Evolutionary conservation across 30 jellyfish, hydroid and myxozoan species (phyloP).

Genomic region (Chrysaora quinquecirrha): DNA sequence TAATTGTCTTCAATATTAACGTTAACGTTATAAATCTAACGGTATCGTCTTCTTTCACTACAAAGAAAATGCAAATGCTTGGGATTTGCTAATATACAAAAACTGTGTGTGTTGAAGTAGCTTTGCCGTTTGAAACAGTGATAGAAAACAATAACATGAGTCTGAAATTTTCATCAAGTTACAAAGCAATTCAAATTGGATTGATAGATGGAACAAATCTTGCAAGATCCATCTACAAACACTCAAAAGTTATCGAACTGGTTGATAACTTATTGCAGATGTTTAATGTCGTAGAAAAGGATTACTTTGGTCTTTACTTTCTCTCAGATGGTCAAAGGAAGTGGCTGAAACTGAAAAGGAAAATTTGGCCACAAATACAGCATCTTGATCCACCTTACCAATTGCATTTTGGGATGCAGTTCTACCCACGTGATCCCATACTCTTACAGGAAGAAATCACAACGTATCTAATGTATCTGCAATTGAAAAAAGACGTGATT

Average conservation of each 20-base stretch:
- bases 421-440: constrained; percentile 78
- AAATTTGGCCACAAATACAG: constrained; percentile 90
- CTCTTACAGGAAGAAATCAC: constrained; percentile 90
- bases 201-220: constrained; percentile 81
- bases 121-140: too few relatives aligned
- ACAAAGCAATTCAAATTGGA: constrained; percentile 84
- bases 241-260: constrained; percentile 74
- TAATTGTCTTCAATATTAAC: too few relatives aligned
- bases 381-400: constrained; percentile 88
- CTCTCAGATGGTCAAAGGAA: constrained; percentile 63
- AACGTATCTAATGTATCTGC: constrained; percentile 79
- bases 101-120: too few relatives aligned
- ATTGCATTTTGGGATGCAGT: constrained; percentile 86
- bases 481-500: constrained; percentile 75
- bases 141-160: background rate
- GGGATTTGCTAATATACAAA: too few relatives aligned
- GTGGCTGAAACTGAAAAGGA: constrained; percentile 74
- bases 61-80: too few relatives aligned
- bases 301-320: constrained; percentile 84
- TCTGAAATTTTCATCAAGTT: constrained; percentile 51
- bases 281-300: constrained; percentile 89
- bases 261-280: constrained; percentile 78
- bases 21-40: too few relatives aligned
- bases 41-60: too few relatives aligned
- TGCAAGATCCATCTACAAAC: constrained; percentile 77